Base-by-base conservation (phyloP, 2,797 vertebrate genomes). In the Synanceia verrucosa region DNA sequence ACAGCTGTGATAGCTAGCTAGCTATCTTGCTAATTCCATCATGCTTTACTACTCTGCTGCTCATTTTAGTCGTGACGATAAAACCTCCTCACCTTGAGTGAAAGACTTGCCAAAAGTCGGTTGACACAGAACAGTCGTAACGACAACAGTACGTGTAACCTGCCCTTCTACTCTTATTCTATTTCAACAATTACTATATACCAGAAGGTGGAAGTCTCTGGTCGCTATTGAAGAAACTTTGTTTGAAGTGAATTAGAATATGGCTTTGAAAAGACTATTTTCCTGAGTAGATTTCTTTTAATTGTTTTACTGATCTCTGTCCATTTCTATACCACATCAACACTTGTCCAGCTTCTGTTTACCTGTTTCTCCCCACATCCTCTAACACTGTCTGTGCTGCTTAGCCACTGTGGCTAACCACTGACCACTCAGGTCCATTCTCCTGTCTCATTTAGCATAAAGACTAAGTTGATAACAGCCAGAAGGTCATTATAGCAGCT, bases 371-470 rank as follows among this genome's bases (percentile, higher is more conserved):
- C 47, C 43, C 55, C n/a, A 26, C 24, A 61, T 70, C 41, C 65
- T 68, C 57, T 68, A 71, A 75, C 69, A 69, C 76, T 76, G 79
- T 79, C 73, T 52, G 52, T 71, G 74, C 71, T 60, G 67, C 52
- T 81, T 71, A 53, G 69, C 69, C 6, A 16, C 56, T 19, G 48
- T 8, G 19, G 59, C 37, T 67, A 78, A 83, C 67, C 69, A 60
- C 74, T 34, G 66, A 68, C 65, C 57, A 63, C 80, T 76, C 81
- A 56, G 70, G 75, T 80, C 71, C 39, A 81, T 84, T 81, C 73
- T 82, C 68, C 60, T 83, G 84, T 83, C 79, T 81, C 81, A 59
- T 80, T 86, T 82, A 84, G 66, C 83, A 77, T 77, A 18, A 62
- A 61, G 68, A 79, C 34, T 46, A 61, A 76, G 76, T 73, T 79